These are phyloP conservation scores for Megalopta genalis DNA, from an alignment of 1,140 invertebrate genomes.

Conservation along the genomic window DNA sequence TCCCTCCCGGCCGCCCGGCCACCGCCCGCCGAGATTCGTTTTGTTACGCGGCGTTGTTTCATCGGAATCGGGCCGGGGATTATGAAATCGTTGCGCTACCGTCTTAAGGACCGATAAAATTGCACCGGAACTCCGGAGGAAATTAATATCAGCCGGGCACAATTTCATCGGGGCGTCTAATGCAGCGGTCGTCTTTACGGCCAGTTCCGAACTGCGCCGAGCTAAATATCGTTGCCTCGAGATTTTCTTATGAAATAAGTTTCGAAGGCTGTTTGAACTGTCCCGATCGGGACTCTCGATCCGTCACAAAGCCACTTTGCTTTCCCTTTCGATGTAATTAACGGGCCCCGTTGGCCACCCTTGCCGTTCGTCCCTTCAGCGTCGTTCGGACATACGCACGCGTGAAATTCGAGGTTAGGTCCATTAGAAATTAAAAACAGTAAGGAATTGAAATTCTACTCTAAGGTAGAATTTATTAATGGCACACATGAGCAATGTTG, in stretches of 20 bases:
- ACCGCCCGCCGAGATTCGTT: slow-evolving; percentile 27
- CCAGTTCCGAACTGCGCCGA: not conserved
- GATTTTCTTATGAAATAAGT: slow-evolving; percentile 42
- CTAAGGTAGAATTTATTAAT: too few species aligned
- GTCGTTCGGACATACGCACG: too few species aligned
- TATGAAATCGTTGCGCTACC: slow-evolving; percentile 57
- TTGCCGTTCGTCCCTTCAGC: too few species aligned
- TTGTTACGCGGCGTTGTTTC: slow-evolving; percentile 51
- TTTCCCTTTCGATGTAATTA: not conserved
- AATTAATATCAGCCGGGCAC: slow-evolving; percentile 57
- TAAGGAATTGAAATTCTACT: too few species aligned
- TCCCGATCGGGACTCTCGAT: slow-evolving; percentile 9
- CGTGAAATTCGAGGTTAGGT: too few species aligned
- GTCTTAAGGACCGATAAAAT: slow-evolving; percentile 60
- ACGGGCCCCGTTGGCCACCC: not conserved
- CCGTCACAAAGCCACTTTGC: not conserved
- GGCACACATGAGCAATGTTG: too few species aligned
- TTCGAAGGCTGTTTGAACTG: slow-evolving; percentile 31
- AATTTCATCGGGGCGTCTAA: slow-evolving; percentile 43
- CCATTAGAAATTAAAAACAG: too few species aligned
- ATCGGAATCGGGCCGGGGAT: slow-evolving; percentile 43
- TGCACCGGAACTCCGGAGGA: slow-evolving; percentile 29
- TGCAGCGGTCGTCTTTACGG: slow-evolving; percentile 44
- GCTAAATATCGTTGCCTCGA: slow-evolving; percentile 17
- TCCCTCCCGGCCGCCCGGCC: too few species aligned